Base-by-base conservation (phyloP, 2,888 invertebrate genomes). In the Thumatha senex region DNA sequence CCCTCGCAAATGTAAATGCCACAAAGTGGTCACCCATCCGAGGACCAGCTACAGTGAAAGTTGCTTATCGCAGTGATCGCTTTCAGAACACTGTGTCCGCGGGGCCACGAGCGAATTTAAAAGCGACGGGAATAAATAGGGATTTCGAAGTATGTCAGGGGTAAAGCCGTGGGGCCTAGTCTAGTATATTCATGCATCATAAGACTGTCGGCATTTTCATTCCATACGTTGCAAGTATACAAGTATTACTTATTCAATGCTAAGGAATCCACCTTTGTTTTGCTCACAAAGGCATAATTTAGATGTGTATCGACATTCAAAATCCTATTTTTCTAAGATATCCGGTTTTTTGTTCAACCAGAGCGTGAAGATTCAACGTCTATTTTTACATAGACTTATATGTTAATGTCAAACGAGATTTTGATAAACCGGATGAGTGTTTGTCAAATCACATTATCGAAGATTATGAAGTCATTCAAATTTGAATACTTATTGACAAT, bases 251-350 rank as follows among this genome's bases (percentile, higher is more conserved):
- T 29, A 30, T 45, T 57, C 45, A 52, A 57, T 61, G 46, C 52
- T 46, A 54, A 55, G 72, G 79, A 82, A 82, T 80, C 62, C 71
- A 59, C 67, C 84, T 84, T 85, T 84, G 85, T 84, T 80, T 77
- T 56, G 63, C 57, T 71, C 72, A 78, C 80, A 82, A 80, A 78
- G 74, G 72, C 8, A 76, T 74, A 56, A 71, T 78, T 24, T 61
- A 77, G 81, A 82, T 77, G 48, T 52, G 45, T 75, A 80, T 82
- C 78, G 56, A 50, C 15, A 24, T 44, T 29, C 48, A 61, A 77
- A 76, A 80, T 80, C 67, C 74, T 51, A 79, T 82, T 81, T 82
- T 80, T 82, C 74, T 69, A 70, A 71, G 63, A 54, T 58, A 46
- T 59, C 64, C 58, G 52, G 59, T 63, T 66, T 56, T 14, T 24